Evolutionary conservation across 1,140 invertebrate genomes (phyloP), one percentile per base, ranked within the genome.

Genomic region (Nephila pilipes): DNA sequence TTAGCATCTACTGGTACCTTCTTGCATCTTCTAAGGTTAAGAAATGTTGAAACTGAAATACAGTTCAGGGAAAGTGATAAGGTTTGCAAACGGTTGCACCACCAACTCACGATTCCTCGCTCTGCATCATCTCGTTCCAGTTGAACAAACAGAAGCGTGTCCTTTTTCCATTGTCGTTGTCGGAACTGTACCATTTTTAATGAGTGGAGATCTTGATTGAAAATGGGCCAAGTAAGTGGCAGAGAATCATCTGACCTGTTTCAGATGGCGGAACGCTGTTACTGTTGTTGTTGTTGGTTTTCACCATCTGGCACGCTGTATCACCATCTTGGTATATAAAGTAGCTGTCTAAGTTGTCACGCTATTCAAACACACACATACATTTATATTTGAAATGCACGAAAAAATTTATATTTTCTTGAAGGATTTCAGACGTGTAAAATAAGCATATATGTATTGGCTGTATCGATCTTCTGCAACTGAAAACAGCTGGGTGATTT

Each of bases 71-170:
- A 69, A 75, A 75, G 65, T 75, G 65, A 75, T 75, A 75, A 75
- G 25, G 18, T 75, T 75, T 32, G 10, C 29, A 75, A 75, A 14
- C 22, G 32, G 69, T 75, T 75, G 29, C 69, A 75, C 69, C 29
- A 75, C 29, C 69, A 75, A 25, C 25, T 18, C 29, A 18, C 60
- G 29, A 29, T 32, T 18, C 65, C 65, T 12, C 20, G 38, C 80
- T 83, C 46, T 83, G 80, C 46, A 83, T 83, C 46, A 83, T 57
- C n/a, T 14, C 1, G 80, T 83, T 83, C 46, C 80, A 83, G 80
- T 55, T 83, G 80, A 83, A 57, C 54, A 83, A 83, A 83, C 80
- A 83, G n/a, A 83, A 55, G 38, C 81, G 46, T 83, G 81, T 83
- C 81, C 81, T 83, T 83, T 55, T 83, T 83, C 69, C 69, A 75